phyloP scores from a whole-genome alignment of 1,140 invertebrate genomes.

The Chironomus striatipennis region DNA sequence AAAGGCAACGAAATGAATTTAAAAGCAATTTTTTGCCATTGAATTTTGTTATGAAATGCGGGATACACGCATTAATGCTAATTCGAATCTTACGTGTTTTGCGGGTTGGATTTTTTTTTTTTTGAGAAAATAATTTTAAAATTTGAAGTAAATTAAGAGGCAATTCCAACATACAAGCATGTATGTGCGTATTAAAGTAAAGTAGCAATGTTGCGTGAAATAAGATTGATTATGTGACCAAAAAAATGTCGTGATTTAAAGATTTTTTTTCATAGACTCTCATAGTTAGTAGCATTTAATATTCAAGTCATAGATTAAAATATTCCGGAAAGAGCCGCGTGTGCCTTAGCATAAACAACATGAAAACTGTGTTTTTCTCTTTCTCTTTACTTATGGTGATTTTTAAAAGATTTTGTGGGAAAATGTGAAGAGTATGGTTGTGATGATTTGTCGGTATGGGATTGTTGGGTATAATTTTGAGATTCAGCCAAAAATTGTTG shows the following conservation, averaged over 20 bases:
- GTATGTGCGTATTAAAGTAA: background rate
- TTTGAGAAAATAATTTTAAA: background rate
- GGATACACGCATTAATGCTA: constrained; percentile 12
- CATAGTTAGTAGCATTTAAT: background rate
- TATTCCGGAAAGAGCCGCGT: constrained; percentile 18
- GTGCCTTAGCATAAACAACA: background rate
- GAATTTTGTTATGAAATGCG: constrained; percentile 3
- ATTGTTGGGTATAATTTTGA: no score
- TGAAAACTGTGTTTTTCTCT: background rate
- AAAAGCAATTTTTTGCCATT: no score
- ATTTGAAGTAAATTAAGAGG: background rate
- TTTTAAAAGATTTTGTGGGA: no score
- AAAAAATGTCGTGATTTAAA: background rate
- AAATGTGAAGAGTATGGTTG: no score
- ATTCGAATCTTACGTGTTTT: background rate
- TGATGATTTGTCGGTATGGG: no score
- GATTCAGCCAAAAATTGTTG: no score
- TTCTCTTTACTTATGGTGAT: background rate
- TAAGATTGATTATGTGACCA: constrained; percentile 8
- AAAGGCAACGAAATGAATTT: constrained; percentile 1
- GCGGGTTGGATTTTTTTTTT: no score
- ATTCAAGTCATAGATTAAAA: constrained; percentile 1
- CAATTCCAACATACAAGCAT: background rate
- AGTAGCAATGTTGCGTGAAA: background rate
- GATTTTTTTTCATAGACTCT: background rate